These are phyloP conservation scores for Caenorhabditis imperialis DNA, from an alignment of 2,888 invertebrate genomes.

Conservation along the genomic window DNA sequence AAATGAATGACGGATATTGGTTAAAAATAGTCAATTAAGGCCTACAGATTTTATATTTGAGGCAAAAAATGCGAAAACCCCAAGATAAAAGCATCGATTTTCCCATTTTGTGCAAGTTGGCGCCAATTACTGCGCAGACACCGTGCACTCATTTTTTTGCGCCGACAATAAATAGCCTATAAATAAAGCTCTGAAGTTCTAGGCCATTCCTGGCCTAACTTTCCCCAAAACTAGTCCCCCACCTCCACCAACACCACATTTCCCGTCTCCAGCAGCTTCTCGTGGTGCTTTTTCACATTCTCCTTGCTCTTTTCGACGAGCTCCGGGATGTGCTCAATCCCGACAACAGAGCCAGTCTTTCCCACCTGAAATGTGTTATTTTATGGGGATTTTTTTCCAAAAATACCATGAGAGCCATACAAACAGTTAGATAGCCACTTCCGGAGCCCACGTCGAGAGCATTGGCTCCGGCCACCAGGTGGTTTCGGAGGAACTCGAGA, in stretches of 20 bases:
- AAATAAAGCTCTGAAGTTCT: too few species aligned
- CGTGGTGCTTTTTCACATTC: slow-evolving; percentile 87
- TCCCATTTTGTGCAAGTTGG: too few species aligned
- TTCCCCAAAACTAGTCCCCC: not conserved
- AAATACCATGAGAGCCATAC: slow-evolving; percentile 86
- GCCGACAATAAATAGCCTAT: too few species aligned
- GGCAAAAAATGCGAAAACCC: too few species aligned
- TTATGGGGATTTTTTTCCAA: not conserved
- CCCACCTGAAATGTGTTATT: slow-evolving; percentile 79
- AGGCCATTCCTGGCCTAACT: not conserved
- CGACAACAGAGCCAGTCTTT: slow-evolving; percentile 84
- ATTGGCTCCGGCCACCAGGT: slow-evolving; percentile 83
- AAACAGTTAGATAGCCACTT: slow-evolving; percentile 92
- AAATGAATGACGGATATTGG: too few species aligned
- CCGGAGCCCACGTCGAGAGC: slow-evolving; percentile 94
- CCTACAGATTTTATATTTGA: too few species aligned
- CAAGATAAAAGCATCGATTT: too few species aligned
- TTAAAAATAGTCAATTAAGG: too few species aligned
- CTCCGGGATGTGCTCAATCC: slow-evolving; percentile 91
- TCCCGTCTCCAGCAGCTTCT: slow-evolving; percentile 84
- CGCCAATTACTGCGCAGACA: too few species aligned
- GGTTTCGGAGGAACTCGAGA: slow-evolving; percentile 87
- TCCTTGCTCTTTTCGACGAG: slow-evolving; percentile 85
- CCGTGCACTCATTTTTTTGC: too few species aligned
- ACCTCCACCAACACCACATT: slow-evolving; percentile 80